Conservation (phyloP, 2,113 vertebrate species). For the Triplophysa rosa region DNA sequence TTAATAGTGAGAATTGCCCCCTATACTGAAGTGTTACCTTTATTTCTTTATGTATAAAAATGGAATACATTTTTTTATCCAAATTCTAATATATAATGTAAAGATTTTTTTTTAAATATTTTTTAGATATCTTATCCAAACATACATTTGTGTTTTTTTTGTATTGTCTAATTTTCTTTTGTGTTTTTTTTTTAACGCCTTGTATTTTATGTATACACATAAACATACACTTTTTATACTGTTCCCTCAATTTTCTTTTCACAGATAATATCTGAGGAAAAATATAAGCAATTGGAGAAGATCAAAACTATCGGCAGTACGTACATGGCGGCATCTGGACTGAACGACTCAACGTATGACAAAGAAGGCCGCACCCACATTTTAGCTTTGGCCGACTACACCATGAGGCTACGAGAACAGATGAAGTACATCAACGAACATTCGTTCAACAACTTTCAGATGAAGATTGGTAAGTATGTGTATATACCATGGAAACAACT, state of each 20-base stretch:
- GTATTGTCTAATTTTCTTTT: no score
- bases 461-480: conserved; percentile 87
- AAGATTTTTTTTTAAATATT: no score
- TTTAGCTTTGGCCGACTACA: conserved; percentile 87
- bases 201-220: neutral
- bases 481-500: neutral
- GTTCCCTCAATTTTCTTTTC: neutral
- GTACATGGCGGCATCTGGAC: conserved; percentile 94
- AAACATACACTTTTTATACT: neutral
- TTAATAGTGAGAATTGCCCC: no score
- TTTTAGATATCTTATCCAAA: no score
- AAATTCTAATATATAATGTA: no score
- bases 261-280: conserved; percentile 90
- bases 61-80: no score
- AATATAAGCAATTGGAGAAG: conserved; percentile 92
- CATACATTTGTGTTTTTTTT: no score
- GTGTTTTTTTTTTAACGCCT: no score
- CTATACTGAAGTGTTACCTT: no score
- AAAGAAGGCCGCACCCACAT: conserved; percentile 86
- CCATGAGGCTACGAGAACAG: conserved; percentile 91
- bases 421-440: conserved; percentile 96
- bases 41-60: no score
- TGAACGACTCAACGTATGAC: conserved; percentile 91
- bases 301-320: conserved; percentile 97
- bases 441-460: conserved; percentile 96